Evolutionary conservation across 2,888 invertebrate species (phyloP).

Genomic region (Theretra japonica): DNA sequence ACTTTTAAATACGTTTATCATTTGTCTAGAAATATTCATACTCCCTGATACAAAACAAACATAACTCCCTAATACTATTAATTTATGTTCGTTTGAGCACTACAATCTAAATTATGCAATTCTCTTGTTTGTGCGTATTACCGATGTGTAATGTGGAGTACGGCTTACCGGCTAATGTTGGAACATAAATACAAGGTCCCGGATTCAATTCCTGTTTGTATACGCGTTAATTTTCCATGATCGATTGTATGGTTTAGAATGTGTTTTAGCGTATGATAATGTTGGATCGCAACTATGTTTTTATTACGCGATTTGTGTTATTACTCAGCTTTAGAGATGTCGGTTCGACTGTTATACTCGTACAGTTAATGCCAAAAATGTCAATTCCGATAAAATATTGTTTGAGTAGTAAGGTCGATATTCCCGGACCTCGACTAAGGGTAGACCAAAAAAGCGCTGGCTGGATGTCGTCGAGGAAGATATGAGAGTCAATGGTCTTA

Average conservation of each 20-base stretch:
- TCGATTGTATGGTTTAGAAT: slow-evolving; percentile 2
- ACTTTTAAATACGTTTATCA: too few relatives aligned
- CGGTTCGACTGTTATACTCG: too few relatives aligned
- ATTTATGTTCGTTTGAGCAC: slow-evolving; percentile 19
- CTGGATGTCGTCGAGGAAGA: too few relatives aligned
- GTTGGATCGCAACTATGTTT: not conserved
- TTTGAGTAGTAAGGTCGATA: too few relatives aligned
- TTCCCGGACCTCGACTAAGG: too few relatives aligned
- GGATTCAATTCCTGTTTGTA: slow-evolving; percentile 23
- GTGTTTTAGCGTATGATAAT: not conserved
- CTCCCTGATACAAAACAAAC: not conserved
- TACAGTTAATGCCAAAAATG: too few relatives aligned
- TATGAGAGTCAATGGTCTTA: too few relatives aligned
- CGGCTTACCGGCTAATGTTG: slow-evolving; percentile 24
- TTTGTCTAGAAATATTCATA: too few relatives aligned
- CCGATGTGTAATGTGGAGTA: slow-evolving; percentile 8
- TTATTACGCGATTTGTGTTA: too few relatives aligned
- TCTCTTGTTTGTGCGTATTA: slow-evolving; percentile 23
- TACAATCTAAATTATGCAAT: slow-evolving; percentile 23
- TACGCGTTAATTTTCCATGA: slow-evolving; percentile 23
- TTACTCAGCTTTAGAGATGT: too few relatives aligned
- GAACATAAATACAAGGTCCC: slow-evolving; percentile 22
- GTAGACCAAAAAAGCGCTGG: too few relatives aligned
- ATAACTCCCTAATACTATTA: slow-evolving; percentile 5
- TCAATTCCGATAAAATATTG: too few relatives aligned